Evolutionary conservation across 2,797 vertebrate genomes (phyloP).

Genomic region (Pantherophis vulpinus): DNA sequence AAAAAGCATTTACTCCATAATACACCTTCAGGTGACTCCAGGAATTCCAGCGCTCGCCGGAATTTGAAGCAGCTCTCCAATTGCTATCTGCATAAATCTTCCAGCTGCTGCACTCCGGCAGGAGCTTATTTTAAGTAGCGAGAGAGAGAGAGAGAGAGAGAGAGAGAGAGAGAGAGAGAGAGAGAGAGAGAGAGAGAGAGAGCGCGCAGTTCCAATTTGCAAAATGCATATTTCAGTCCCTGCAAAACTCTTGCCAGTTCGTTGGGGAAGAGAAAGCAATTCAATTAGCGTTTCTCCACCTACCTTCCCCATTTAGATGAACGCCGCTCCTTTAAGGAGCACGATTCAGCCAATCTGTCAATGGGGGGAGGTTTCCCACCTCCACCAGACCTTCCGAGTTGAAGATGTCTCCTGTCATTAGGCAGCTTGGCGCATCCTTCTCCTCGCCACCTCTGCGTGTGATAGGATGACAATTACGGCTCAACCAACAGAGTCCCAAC

Average conservation of each 20-base stretch:
- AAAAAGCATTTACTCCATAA: slow-evolving; percentile 67
- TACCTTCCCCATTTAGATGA: slow-evolving; percentile 16
- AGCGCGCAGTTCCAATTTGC: slow-evolving; percentile 62
- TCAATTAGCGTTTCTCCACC: slow-evolving; percentile 39
- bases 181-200: no score
- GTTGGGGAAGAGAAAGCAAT: slow-evolving; percentile 43
- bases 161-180: no score
- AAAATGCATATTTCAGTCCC: slow-evolving; percentile 65
- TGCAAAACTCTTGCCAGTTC: slow-evolving; percentile 47
- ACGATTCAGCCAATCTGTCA: accelerated
- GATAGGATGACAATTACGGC: neutral
- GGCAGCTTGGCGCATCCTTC: neutral
- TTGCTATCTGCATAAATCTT: slow-evolving; percentile 62
- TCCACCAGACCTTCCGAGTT: neutral
- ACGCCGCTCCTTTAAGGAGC: neutral
- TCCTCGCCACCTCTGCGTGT: neutral
- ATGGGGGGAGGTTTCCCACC: no score
- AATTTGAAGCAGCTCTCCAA: slow-evolving; percentile 56
- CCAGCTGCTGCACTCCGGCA: slow-evolving; percentile 34
- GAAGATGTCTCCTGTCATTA: neutral
- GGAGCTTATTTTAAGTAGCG: slow-evolving; percentile 61
- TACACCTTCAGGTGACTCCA: slow-evolving; percentile 64
- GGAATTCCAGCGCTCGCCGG: slow-evolving; percentile 60
- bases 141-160: no score
- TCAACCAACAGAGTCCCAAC: neutral